Evolutionary conservation across 2,797 vertebrate species (phyloP).

Genomic region (Sebastiscus albofasciatus): DNA sequence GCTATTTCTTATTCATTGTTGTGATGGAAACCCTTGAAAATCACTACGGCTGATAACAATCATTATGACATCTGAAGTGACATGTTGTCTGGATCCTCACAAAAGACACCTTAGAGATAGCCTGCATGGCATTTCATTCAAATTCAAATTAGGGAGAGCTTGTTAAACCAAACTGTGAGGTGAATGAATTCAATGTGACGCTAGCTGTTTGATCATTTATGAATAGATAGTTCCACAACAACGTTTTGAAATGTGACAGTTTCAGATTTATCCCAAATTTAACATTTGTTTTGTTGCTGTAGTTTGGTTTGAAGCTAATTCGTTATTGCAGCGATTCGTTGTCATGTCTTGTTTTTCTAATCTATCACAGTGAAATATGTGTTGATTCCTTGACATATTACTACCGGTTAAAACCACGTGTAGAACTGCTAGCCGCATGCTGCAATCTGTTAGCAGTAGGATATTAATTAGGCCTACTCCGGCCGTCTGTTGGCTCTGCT

Average conservation of each 20-base stretch:
- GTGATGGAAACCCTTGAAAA: conserved; percentile 25
- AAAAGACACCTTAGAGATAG: conserved; percentile 18
- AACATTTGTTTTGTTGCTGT: neutral
- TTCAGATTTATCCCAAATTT: neutral
- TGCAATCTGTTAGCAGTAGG: conserved; percentile 70
- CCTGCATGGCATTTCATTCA: neutral
- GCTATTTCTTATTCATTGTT: conserved; percentile 34
- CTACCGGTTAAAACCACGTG: conserved; percentile 39
- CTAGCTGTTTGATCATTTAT: neutral
- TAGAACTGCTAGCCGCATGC: conserved; percentile 60
- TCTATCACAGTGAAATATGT: conserved; percentile 3
- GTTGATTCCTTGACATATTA: conserved; percentile 30
- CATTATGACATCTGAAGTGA: conserved; percentile 41
- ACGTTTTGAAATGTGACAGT: neutral
- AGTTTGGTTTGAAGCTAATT: neutral
- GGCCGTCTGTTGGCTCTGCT: conserved; percentile 64
- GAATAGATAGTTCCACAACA: neutral
- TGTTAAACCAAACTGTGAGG: neutral
- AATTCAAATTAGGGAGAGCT: conserved; percentile 12
- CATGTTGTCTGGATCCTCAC: conserved; percentile 6
- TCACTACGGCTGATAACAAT: conserved; percentile 29
- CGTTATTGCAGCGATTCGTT: neutral
- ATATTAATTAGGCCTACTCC: conserved; percentile 71
- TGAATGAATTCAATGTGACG: neutral
- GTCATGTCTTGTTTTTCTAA: neutral